Evolutionary conservation across 2,797 vertebrate species (phyloP).

Genomic region (Diplodus sargus): DNA sequence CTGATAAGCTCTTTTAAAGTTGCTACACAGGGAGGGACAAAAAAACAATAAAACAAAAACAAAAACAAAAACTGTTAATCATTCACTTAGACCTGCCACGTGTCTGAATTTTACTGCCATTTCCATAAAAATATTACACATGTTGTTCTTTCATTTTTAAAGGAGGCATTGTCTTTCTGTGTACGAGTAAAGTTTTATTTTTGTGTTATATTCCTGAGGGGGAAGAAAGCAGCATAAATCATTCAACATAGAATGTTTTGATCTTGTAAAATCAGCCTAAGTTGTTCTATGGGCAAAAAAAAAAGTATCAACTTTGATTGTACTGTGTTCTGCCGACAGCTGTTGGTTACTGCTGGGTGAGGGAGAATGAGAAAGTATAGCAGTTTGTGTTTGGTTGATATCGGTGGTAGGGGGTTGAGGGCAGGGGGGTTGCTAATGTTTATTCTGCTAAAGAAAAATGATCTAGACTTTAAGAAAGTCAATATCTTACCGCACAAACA

Average conservation of each 20-base stretch:
- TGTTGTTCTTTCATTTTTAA: constrained; percentile 19
- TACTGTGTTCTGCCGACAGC: constrained; percentile 82
- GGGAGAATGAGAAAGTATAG: constrained; percentile 72
- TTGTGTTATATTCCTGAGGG: constrained; percentile 28
- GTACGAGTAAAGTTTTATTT: constrained; percentile 76
- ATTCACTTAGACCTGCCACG: constrained; percentile 69
- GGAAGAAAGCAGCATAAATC: constrained; percentile 50
- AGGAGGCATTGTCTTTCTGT: constrained; percentile 81
- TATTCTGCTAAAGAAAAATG: constrained; percentile 88
- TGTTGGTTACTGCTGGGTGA: constrained; percentile 57
- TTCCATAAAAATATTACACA: neutral
- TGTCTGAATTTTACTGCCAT: constrained; percentile 73
- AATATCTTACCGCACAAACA: constrained; percentile 84
- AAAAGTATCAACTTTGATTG: constrained; percentile 78
- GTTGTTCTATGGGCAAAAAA: constrained; percentile 65
- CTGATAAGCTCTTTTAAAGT: constrained; percentile 73
- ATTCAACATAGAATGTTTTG: constrained; percentile 73
- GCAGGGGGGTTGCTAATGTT: constrained; percentile 83
- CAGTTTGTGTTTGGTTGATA: constrained; percentile 77
- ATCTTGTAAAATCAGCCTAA: constrained; percentile 79
- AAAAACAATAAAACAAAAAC: neutral
- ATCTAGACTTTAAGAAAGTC: constrained; percentile 87
- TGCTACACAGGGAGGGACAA: constrained; percentile 75
- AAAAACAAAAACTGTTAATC: constrained; percentile 65
- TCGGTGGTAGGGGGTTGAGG: constrained; percentile 24